Percentiles rank a stretch among this genome's conserved stretches.
These are phyloP conservation scores for Lycodopsis pacificus DNA, from an alignment of 2,797 vertebrate species.

Conservation along the genomic window DNA sequence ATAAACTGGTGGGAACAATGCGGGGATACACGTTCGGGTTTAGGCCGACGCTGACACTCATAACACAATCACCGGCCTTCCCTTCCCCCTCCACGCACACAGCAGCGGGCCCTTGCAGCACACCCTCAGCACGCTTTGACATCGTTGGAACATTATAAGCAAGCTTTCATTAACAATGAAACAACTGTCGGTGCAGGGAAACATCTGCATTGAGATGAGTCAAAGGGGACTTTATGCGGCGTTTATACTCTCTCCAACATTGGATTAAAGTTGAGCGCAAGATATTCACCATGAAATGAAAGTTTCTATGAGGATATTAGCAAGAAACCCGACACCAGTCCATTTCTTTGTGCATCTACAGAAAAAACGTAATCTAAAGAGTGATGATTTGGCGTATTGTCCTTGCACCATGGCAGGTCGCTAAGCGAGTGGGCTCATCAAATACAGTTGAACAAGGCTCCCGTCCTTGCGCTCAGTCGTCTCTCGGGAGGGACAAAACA, in stretches of 20 bases:
- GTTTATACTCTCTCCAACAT: not conserved
- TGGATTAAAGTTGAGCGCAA: constrained; percentile 9
- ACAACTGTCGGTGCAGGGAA: constrained; percentile 45
- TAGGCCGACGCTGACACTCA: constrained; percentile 29
- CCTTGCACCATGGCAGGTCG: constrained; percentile 32
- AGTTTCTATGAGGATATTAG: constrained; percentile 1
- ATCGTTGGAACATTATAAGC: constrained; percentile 35
- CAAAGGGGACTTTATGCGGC: constrained; percentile 18
- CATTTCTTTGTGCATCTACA: constrained; percentile 11
- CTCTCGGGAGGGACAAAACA: constrained; percentile 44
- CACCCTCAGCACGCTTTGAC: constrained; percentile 43
- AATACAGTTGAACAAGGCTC: constrained; percentile 50
- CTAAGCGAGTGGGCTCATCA: constrained; percentile 46
- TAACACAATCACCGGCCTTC: constrained; percentile 49
- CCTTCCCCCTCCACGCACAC: constrained; percentile 15
- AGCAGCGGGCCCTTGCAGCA: constrained; percentile 25
- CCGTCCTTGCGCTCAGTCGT: constrained; percentile 46
- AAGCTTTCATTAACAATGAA: constrained; percentile 57
- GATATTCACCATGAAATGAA: not conserved
- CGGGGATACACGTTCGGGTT: constrained; percentile 27
- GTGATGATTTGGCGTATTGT: constrained; percentile 9
- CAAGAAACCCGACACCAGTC: constrained; percentile 15
- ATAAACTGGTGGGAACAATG: constrained; percentile 37
- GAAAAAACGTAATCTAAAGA: not conserved
- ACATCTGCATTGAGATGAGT: constrained; percentile 11